A percentile compares a stretch with the other conserved stretches of the same genome.
phyloP scores from a whole-genome alignment of 2,797 vertebrate species.

The Melanotaenia pygmaea region DNA sequence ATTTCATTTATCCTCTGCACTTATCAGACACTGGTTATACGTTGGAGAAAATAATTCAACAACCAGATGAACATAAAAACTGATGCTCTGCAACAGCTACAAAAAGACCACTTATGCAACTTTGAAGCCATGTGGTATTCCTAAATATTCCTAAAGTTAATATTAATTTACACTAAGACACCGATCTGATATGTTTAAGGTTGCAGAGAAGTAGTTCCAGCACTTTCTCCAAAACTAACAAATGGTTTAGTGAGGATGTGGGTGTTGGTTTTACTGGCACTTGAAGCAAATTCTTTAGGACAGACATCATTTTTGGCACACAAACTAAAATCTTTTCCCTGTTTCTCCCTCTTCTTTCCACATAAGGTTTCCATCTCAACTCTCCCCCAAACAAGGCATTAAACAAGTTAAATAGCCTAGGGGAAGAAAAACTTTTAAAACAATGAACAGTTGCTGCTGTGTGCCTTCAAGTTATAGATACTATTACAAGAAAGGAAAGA shows the following conservation, averaged over 20 bases:
- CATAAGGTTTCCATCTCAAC: neutral
- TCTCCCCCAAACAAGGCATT: neutral
- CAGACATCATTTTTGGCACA: constrained; percentile 27
- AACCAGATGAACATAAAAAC: neutral
- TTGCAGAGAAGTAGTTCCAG: neutral
- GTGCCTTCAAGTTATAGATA: neutral
- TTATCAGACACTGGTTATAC: neutral
- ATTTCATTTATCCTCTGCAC: neutral
- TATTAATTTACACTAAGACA: neutral
- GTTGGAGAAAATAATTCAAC: neutral
- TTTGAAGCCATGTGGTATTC: neutral
- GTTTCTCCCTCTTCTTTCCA: neutral
- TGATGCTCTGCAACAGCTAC: neutral
- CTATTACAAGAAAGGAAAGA: neutral
- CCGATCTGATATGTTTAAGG: neutral
- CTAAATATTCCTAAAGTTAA: neutral
- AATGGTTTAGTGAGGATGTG: constrained; percentile 36
- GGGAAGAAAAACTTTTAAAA: neutral
- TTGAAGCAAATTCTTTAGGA: constrained; percentile 54
- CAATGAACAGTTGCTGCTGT: neutral
- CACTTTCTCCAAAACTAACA: constrained; percentile 19
- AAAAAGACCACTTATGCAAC: neutral
- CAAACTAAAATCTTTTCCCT: constrained; percentile 22
- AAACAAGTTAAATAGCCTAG: neutral
- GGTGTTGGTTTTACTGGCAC: constrained; percentile 64